These are phyloP conservation scores for Piaya cayana DNA, from an alignment of 2,113 vertebrate species.

Conservation along the genomic window DNA sequence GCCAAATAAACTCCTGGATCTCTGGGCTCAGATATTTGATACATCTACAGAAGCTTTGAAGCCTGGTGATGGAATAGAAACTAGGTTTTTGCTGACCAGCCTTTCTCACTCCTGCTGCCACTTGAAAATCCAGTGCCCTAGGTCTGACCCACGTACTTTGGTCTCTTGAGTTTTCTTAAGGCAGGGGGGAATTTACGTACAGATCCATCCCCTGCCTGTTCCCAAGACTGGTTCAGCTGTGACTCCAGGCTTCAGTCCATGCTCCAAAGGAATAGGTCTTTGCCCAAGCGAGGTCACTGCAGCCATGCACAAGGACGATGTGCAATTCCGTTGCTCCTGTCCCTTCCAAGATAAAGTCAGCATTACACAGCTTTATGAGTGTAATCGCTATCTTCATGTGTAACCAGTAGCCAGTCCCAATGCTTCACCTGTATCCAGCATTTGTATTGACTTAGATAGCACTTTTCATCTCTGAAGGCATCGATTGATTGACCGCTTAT, in stretches of 20 bases:
- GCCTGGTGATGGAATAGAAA: background rate
- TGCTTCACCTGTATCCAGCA: background rate
- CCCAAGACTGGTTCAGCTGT: background rate
- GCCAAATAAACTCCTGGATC: background rate
- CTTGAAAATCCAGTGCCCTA: background rate
- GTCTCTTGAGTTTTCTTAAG: background rate
- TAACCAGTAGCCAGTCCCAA: background rate
- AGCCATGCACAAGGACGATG: accelerated
- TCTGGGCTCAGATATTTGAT: background rate
- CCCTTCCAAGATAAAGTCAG: background rate
- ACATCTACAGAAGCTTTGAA: background rate
- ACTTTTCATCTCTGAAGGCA: background rate
- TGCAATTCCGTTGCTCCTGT: background rate
- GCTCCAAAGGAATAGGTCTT: background rate
- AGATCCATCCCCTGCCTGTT: background rate
- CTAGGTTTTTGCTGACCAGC: background rate
- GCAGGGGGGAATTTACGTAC: accelerated
- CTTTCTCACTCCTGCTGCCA: background rate
- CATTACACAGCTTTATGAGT: background rate
- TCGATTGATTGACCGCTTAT: background rate
- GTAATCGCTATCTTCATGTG: accelerated
- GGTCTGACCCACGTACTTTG: background rate
- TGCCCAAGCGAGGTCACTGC: accelerated
- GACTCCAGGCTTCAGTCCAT: background rate
- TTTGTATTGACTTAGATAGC: background rate